Conservation (phyloP, 2,888 invertebrate species). For the Craniophora ligustri region DNA sequence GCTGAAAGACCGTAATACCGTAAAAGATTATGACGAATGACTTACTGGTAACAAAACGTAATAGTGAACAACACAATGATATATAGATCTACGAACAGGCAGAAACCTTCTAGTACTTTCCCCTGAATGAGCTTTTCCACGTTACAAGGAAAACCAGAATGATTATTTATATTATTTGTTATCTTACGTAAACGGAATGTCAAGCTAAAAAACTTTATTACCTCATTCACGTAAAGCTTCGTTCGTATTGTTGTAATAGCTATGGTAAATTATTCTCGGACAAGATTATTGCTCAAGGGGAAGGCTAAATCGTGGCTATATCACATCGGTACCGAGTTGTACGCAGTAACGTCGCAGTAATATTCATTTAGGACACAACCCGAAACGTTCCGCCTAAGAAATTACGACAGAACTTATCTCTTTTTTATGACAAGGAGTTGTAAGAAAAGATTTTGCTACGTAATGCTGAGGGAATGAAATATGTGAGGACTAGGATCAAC, state of each 20-base stretch:
- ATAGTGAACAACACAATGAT: constrained; percentile 12
- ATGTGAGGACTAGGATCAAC: constrained; percentile 63
- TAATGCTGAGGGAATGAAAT: constrained; percentile 64
- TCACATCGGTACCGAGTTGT: constrained; percentile 15
- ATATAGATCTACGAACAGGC: constrained; percentile 13
- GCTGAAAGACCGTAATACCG: constrained; percentile 14
- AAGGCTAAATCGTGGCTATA: constrained; percentile 29
- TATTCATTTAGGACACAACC: constrained; percentile 46
- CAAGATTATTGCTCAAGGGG: constrained; percentile 37
- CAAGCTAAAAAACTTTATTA: constrained; percentile 42
- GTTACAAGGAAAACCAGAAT: constrained; percentile 30
- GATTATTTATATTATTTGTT: constrained; percentile 51
- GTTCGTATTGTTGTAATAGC: constrained; percentile 40
- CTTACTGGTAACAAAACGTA: constrained; percentile 20
- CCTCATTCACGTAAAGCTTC: constrained; percentile 34
- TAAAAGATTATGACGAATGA: constrained; percentile 27
- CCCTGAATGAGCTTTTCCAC: constrained; percentile 24
- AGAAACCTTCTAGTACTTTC: constrained; percentile 34
- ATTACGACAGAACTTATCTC: constrained; percentile 57
- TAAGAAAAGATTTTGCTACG: constrained; percentile 57
- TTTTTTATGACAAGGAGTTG: constrained; percentile 58
- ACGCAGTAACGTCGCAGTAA: constrained; percentile 28
- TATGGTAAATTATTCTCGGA: constrained; percentile 45
- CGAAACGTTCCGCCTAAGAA: constrained; percentile 40
- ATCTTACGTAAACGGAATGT: constrained; percentile 40